Evolutionary conservation across 2,888 invertebrate species (phyloP).

Genomic region (Minunthozetes semirufus): DNA sequence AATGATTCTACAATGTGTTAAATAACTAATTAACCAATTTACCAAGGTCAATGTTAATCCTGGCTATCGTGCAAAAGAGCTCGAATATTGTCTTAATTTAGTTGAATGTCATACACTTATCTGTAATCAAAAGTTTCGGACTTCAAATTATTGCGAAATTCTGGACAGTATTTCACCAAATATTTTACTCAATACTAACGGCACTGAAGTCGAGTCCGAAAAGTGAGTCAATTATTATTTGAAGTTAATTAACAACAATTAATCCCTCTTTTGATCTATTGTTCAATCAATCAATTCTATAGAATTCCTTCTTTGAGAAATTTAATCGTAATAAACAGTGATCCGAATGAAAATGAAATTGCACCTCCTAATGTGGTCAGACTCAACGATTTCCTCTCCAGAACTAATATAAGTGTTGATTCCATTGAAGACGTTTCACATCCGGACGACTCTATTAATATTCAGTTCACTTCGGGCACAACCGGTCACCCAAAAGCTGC

Average conservation of each 20-base stretch:
- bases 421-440: constrained; percentile 42
- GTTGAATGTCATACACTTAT: constrained; percentile 61
- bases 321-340: constrained; percentile 41
- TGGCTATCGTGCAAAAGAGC: constrained; percentile 61
- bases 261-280: not conserved
- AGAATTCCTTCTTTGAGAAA: constrained; percentile 39
- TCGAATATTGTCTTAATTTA: constrained; percentile 61
- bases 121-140: constrained; percentile 58
- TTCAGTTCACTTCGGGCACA: constrained; percentile 80
- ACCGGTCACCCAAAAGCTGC: constrained; percentile 74
- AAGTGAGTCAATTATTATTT: constrained; percentile 26
- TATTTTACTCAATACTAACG: constrained; percentile 43
- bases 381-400: constrained; percentile 18
- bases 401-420: not conserved
- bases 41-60: constrained; percentile 59
- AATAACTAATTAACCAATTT: not conserved
- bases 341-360: constrained; percentile 46
- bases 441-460: constrained; percentile 63
- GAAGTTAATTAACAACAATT: not conserved
- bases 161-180: constrained; percentile 58
- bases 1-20: not conserved
- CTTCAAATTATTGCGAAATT: constrained; percentile 62
- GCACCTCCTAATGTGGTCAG: constrained; percentile 48
- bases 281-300: too few relatives aligned
- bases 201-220: constrained; percentile 47